Base-by-base conservation (phyloP, 2,113 vertebrate genomes). In the Strix uralensis region DNA sequence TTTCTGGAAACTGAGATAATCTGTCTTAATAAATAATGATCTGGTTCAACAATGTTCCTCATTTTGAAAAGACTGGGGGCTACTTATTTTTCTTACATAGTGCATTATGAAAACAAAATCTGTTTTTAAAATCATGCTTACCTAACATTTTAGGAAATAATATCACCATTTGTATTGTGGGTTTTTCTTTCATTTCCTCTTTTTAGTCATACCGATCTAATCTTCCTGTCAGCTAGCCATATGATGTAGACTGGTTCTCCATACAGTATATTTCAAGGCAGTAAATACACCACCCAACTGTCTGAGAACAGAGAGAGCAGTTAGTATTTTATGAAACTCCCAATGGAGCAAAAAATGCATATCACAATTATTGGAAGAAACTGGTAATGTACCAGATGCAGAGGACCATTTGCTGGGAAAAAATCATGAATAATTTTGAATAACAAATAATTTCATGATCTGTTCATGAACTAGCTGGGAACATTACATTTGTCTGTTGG, bases 391-490 rank as follows among this genome's bases (percentile, higher is more conserved):
- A 92, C 42, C 42, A 92, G 62, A 74, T 54, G 36, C 34, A 86
- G 58, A 84, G 23, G 52, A 88, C 29, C 7, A 47, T 81, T 87
- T 94, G 7, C 32, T 80, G 13, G 26, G 4, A 65, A 72, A 72
- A 81, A 82, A 54, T 7, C 10, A 65, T 15, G 9, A 86, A 81
- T 81, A 85, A 74, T 70, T 92, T 81, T 38, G 17, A 74, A 81
- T 79, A 75, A 72, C 46, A 86, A 81, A 51, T 47, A 77, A 82
- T 87, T 71, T 88, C 79, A 81, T 92, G 36, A 88, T 90, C 47
- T 94, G 72, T 81, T 94, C 69, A 65, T 95, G 81, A 97, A 83
- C 51, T 71, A 96, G 26, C 51, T 86, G 47, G 20, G 54, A 94
- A 78, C 32, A 61, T 84, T 77, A 46, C 10, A 82, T 90, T 94